These are phyloP conservation scores for Colletes collaris DNA, from an alignment of 2,888 invertebrate genomes.

Conservation along the genomic window DNA sequence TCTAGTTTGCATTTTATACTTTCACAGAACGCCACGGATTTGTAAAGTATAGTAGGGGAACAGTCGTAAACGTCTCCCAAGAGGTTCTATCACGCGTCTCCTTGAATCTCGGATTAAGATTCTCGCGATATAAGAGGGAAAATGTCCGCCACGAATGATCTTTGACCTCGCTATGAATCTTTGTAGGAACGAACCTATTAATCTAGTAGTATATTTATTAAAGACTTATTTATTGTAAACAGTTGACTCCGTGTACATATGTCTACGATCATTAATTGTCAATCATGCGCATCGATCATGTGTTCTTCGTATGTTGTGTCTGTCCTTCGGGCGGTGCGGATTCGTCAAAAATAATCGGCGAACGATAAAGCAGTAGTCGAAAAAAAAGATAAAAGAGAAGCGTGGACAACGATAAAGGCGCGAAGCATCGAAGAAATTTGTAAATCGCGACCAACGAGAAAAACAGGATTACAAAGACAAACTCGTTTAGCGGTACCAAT, in stretches of 20 bases:
- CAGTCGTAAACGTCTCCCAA: conserved; percentile 5
- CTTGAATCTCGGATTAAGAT: conserved; percentile 53
- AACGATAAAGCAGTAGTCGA: no score
- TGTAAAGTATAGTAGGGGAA: background rate
- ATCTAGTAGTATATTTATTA: conserved; percentile 77
- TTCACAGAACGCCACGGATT: background rate
- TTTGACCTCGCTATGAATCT: conserved; percentile 64
- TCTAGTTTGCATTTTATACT: conserved; percentile 17
- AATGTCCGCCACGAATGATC: conserved; percentile 45
- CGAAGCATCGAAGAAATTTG: no score
- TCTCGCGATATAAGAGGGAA: conserved; percentile 27
- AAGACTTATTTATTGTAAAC: conserved; percentile 77
- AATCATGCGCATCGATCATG: conserved; percentile 68
- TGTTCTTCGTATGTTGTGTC: conserved; percentile 68
- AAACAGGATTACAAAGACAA: no score
- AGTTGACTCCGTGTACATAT: conserved; percentile 71
- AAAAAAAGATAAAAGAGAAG: background rate
- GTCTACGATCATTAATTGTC: conserved; percentile 67
- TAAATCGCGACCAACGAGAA: no score
- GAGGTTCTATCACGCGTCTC: conserved; percentile 38
- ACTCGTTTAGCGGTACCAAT: background rate
- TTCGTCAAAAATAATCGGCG: conserved; percentile 60
- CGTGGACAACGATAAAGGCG: no score
- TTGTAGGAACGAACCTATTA: conserved; percentile 65
- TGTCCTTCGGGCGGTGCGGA: conserved; percentile 56